Conservation (phyloP, 2,797 vertebrate species). For the Cyprinodon diabolis region DNA sequence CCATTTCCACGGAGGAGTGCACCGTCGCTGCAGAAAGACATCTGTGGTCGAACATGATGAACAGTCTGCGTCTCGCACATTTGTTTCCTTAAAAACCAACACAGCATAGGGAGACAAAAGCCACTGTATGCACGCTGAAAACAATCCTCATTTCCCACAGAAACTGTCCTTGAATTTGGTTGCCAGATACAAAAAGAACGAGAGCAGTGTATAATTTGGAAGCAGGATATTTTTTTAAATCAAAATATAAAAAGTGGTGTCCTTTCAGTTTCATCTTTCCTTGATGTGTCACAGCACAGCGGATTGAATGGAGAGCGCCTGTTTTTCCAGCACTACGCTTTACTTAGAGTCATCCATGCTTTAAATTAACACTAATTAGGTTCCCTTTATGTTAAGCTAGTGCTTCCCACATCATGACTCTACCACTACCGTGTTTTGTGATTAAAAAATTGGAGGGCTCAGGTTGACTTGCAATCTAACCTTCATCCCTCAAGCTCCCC, state of each 20-base stretch:
- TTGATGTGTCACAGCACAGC: not conserved
- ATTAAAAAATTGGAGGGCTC: too few relatives aligned
- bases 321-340: not conserved
- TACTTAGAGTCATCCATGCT: not conserved
- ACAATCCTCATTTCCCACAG: conserved; percentile 1
- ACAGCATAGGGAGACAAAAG: conserved; percentile 50
- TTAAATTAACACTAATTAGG: not conserved
- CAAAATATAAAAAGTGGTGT: not conserved
- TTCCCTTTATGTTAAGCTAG: not conserved
- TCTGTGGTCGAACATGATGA: conserved; percentile 73
- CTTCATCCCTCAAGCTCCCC: too few relatives aligned
- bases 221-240: not conserved
- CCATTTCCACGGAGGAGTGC: conserved; percentile 64
- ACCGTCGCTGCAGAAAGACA: conserved; percentile 60
- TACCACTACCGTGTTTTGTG: not conserved
- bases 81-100: conserved; percentile 65
- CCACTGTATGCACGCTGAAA: conserved; percentile 17
- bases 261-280: not conserved
- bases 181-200: not conserved
- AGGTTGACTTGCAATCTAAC: too few relatives aligned
- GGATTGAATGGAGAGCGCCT: not conserved
- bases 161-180: conserved; percentile 4
- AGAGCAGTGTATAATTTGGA: not conserved
- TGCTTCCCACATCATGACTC: not conserved
- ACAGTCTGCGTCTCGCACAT: conserved; percentile 59